Percentiles rank a stretch among this genome's conserved stretches.
These are phyloP conservation scores for Paradoxurus hermaphroditus DNA, from an alignment of 2,113 vertebrate genomes.

Conservation along the genomic window DNA sequence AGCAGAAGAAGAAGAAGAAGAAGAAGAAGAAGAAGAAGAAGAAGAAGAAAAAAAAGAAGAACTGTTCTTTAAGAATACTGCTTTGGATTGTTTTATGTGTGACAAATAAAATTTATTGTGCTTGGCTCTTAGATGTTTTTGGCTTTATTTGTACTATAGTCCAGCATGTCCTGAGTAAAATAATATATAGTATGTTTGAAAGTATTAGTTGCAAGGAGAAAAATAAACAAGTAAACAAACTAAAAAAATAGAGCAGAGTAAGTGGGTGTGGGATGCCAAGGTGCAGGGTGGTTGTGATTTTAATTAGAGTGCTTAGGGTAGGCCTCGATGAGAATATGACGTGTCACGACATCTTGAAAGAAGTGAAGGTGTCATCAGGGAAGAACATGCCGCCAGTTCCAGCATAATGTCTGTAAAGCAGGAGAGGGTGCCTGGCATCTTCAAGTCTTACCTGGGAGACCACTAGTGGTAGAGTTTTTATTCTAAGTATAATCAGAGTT, in stretches of 20 bases:
- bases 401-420: not conserved
- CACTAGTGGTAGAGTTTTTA: not conserved
- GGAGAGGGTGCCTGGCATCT: not conserved
- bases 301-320: not conserved
- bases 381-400: not conserved
- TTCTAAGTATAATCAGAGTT: not conserved
- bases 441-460: not conserved
- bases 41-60: not conserved
- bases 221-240: not conserved
- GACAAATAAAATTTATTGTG: not conserved
- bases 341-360: not conserved
- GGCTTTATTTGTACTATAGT: not conserved
- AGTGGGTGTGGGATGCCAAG: not conserved
- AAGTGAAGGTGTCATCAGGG: not conserved
- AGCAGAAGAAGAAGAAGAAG: no score
- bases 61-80: not conserved
- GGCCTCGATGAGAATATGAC: not conserved
- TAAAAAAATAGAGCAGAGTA: not conserved
- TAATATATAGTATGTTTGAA: not conserved
- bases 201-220: not conserved
- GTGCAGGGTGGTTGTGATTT: not conserved
- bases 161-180: not conserved
- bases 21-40: no score
- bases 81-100: not conserved
- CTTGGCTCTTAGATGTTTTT: not conserved